These are phyloP conservation scores for Drosophila neoperkinsi DNA, from an alignment of 2,888 invertebrate genomes.

Conservation along the genomic window DNA sequence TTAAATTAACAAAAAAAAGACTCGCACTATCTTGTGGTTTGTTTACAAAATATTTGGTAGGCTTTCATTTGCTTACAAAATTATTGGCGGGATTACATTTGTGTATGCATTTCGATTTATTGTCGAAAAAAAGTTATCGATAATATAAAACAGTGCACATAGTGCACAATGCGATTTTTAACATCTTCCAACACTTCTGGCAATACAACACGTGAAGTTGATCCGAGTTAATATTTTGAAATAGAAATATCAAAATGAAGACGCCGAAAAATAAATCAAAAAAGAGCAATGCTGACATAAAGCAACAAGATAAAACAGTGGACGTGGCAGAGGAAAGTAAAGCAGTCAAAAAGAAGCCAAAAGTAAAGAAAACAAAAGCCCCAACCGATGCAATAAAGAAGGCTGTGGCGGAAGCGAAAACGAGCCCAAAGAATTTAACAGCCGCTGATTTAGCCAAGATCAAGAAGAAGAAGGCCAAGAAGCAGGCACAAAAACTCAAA, in stretches of 20 bases:
- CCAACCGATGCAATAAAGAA: slow-evolving; percentile 9
- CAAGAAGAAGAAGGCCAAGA: slow-evolving; percentile 77
- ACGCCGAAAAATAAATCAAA: slow-evolving; percentile 34
- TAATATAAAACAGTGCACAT: background rate
- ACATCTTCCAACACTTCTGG: slow-evolving; percentile 28
- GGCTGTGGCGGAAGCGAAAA: slow-evolving; percentile 25
- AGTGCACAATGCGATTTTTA: background rate
- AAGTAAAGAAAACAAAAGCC: slow-evolving; percentile 30
- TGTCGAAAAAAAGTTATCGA: background rate
- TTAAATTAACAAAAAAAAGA: background rate
- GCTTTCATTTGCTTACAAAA: background rate
- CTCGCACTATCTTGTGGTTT: background rate
- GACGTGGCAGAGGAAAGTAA: slow-evolving; percentile 42
- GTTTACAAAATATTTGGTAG: background rate
- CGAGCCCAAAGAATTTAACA: slow-evolving; percentile 31
- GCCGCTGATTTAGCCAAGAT: slow-evolving; percentile 63
- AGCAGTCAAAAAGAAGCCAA: slow-evolving; percentile 47
- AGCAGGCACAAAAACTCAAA: slow-evolving; percentile 70
- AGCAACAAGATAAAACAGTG: slow-evolving; percentile 24
- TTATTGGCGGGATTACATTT: background rate
- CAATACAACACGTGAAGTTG: slow-evolving; percentile 51
- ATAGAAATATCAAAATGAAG: slow-evolving; percentile 44
- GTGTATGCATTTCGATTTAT: background rate
- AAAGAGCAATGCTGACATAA: slow-evolving; percentile 43
- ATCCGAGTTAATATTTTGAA: slow-evolving; percentile 8